phyloP scores from a whole-genome alignment of 2,797 vertebrate genomes.

The Ctenosaura bakeri region DNA sequence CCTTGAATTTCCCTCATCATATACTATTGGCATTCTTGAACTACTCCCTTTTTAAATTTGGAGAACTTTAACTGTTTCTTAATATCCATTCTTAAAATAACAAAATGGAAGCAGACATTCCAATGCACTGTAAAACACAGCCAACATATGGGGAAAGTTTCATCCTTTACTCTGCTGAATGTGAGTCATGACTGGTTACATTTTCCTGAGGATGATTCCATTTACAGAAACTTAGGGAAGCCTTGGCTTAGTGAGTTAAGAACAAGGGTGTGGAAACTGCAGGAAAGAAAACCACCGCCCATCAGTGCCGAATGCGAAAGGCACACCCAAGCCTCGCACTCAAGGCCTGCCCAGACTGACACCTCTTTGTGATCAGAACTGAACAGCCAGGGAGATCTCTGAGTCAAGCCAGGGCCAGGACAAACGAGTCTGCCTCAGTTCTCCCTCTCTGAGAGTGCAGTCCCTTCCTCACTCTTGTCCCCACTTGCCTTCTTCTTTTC shows the following conservation, averaged over 20 bases:
- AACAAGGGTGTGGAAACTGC: background rate
- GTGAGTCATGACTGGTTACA: background rate
- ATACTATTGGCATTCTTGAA: background rate
- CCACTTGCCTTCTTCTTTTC: too few species aligned
- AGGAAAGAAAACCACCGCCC: too few species aligned
- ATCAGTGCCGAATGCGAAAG: too few species aligned
- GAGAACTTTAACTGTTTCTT: background rate
- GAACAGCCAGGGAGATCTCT: too few species aligned
- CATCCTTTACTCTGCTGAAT: background rate
- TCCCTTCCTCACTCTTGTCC: too few species aligned
- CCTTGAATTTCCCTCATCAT: background rate
- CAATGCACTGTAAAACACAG: background rate
- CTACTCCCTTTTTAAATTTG: background rate
- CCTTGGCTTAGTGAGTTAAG: conserved; percentile 27
- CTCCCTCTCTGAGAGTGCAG: too few species aligned
- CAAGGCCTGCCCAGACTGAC: too few species aligned
- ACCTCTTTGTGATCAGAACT: too few species aligned
- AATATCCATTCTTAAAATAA: background rate
- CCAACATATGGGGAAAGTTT: background rate
- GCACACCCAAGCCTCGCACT: too few species aligned
- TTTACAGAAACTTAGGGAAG: background rate
- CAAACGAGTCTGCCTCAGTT: too few species aligned
- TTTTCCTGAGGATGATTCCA: background rate
- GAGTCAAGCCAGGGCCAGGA: too few species aligned
- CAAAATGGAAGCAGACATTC: background rate